phyloP scores from a whole-genome alignment of 1,140 invertebrate genomes.

The Maconellicoccus hirsutus region DNA sequence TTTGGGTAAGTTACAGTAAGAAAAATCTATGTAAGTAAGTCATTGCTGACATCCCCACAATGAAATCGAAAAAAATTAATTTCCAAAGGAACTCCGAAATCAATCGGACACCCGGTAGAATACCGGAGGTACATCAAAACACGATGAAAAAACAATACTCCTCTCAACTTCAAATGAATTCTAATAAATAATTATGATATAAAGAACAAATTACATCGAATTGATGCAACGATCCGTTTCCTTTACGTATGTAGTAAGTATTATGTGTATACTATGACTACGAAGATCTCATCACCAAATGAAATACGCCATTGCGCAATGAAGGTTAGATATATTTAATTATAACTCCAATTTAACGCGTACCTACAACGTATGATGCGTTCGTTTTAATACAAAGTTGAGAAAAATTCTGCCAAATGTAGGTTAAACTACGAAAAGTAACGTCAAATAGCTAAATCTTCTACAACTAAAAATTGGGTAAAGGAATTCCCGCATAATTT shows the following conservation, averaged over 20 bases:
- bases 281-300: neutral
- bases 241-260: neutral
- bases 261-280: no score
- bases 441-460: neutral
- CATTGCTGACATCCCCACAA: no score
- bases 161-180: no score
- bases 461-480: neutral
- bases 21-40: no score
- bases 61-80: no score
- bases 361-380: neutral
- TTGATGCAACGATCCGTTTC: slow-evolving; percentile 3
- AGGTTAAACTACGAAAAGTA: neutral
- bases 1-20: no score
- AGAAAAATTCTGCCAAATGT: neutral
- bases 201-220: neutral
- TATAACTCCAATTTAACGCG: neutral
- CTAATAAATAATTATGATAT: neutral
- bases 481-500: no score
- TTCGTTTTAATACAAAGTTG: neutral
- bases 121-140: no score
- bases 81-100: no score
- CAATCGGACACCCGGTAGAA: no score
- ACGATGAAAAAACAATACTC: no score
- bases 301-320: neutral
- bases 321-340: neutral